Evolutionary conservation across 2,888 invertebrate species (phyloP).

Genomic region (Drosophila lacicola): DNA sequence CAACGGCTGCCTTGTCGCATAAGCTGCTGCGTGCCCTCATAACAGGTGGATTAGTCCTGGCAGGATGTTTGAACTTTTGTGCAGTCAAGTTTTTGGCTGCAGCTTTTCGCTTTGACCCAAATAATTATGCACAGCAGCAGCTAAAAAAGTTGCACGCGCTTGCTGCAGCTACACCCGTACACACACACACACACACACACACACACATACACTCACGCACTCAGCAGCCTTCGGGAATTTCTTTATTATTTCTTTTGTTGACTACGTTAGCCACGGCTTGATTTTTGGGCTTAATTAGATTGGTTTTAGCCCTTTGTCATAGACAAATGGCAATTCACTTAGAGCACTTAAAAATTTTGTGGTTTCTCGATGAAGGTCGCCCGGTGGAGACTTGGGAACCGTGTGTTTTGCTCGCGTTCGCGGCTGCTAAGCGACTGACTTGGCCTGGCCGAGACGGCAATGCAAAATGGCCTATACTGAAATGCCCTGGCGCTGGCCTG

Average conservation of each 20-base stretch:
- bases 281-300: not conserved
- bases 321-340: conserved; percentile 13
- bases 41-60: conserved; percentile 73
- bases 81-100: conserved; percentile 54
- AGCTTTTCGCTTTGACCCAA: conserved; percentile 75
- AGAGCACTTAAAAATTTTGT: conserved; percentile 20
- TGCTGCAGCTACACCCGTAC: conserved; percentile 45
- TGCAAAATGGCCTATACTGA: conserved; percentile 66
- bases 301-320: not conserved
- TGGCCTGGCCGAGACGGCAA: conserved; percentile 46
- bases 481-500: conserved; percentile 34
- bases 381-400: conserved; percentile 16
- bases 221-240: conserved; percentile 34
- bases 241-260: not conserved
- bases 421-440: conserved; percentile 81
- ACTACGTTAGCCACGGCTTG: conserved; percentile 6
- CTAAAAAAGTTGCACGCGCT: conserved; percentile 31
- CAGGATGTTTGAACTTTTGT: conserved; percentile 44
- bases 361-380: conserved; percentile 44
- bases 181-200: conserved; percentile 18
- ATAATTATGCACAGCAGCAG: conserved; percentile 59
- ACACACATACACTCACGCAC: conserved; percentile 13
- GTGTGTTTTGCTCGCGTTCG: conserved; percentile 71
- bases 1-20: conserved; percentile 15
- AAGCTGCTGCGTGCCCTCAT: conserved; percentile 59